Evolutionary conservation across 2,888 invertebrate genomes (phyloP), one percentile per base, ranked within the genome.

Genomic region (Aleiodes alternator): DNA sequence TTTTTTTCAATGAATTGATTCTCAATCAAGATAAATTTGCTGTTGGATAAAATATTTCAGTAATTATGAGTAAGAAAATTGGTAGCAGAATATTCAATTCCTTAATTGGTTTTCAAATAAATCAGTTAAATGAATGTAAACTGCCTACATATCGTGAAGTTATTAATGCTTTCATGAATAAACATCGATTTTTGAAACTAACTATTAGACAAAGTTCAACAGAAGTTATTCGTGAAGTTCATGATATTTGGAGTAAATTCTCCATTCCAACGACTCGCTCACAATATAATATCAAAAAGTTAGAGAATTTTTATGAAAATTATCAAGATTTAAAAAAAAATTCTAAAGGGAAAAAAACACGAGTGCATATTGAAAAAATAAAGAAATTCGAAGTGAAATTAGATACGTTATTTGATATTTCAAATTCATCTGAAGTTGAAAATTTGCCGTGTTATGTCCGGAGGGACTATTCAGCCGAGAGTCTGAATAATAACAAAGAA

Each of bases 181-280:
- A 56, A 9, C 16, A 56, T 56, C 56, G 11, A 1, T 56, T 11
- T 5, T 56, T 16, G 14, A 56, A 56, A 5, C 14, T 56, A 23
- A 56, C 16, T 16, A 56, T 56, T 16, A 16, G 56, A 16, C 56
- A 16, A 56, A 56, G 23, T 29, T n/a, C 56, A 16, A 56, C 56
- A 14, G 16, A 56, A 56, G 56, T 16, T 23, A 56, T 56, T 6
- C 12, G 14, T 23, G 6, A 57, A 14, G 7, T 57, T 5, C 0
- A 23, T 4, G 11, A 29, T 2, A 23, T 57, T 14, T 57, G 57
- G 31, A 6, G 8, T 3, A 5, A 38, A 8, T 38, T 38, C 38
- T 38, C 38, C 38, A 38, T 38, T 38, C 8, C 38, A 7, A 38
- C 38, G 38, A 38, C 6, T 38, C 38, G 38, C 38, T 38, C 38